These are phyloP conservation scores for Thryonomys swinderianus DNA, from an alignment of 2,113 vertebrate species.

Conservation along the genomic window DNA sequence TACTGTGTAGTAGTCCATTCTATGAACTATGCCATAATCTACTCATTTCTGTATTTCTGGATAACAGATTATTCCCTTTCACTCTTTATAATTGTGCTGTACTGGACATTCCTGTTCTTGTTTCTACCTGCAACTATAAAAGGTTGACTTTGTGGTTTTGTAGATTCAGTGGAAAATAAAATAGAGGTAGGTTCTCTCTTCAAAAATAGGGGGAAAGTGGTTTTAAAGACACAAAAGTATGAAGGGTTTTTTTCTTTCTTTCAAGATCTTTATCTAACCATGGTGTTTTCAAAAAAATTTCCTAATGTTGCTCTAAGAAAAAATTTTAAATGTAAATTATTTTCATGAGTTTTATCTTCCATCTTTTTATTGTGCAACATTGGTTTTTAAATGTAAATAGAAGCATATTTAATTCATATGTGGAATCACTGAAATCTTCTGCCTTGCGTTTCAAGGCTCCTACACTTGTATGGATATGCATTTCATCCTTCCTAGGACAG, in stretches of 20 bases:
- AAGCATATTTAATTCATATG: not conserved
- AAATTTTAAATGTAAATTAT: constrained; percentile 10
- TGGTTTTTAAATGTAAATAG: constrained; percentile 30
- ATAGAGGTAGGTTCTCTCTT: too few relatives aligned
- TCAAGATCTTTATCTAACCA: not conserved
- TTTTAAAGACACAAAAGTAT: not conserved
- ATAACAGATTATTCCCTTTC: not conserved
- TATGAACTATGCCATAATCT: not conserved
- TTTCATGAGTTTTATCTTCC: constrained; percentile 3
- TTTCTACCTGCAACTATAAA: not conserved
- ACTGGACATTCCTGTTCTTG: not conserved
- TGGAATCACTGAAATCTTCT: not conserved
- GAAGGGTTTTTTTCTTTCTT: not conserved
- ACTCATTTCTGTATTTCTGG: not conserved
- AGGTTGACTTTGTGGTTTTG: not conserved
- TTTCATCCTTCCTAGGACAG: not conserved
- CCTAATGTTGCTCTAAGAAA: constrained; percentile 41
- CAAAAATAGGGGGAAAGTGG: not conserved
- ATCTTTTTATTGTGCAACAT: not conserved
- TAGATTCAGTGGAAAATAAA: not conserved
- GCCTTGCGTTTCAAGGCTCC: not conserved
- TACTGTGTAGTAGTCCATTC: not conserved
- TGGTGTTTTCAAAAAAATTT: not conserved
- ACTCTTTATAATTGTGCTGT: not conserved
- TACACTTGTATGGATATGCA: too few relatives aligned